These are phyloP conservation scores for Aphelenchoides fujianensis DNA, from an alignment of 1,140 invertebrate species.

Conservation along the genomic window DNA sequence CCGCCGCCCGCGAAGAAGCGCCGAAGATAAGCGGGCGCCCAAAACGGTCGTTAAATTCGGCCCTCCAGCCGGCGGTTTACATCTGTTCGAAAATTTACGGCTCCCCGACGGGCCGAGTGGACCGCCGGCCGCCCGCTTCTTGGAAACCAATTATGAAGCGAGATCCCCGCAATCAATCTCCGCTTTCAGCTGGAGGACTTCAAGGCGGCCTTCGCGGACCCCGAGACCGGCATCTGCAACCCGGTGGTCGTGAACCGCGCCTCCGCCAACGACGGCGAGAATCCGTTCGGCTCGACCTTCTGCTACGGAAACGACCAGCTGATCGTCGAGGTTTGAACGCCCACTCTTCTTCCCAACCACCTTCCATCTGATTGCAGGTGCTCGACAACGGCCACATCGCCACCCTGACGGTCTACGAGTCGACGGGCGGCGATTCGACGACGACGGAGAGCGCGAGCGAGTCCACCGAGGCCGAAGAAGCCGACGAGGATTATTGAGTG, in stretches of 20 bases:
- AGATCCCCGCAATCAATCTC: background rate
- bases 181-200: constrained; percentile 42
- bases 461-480: background rate
- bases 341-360: constrained; percentile 12
- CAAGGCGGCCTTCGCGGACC: constrained; percentile 31
- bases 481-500: background rate
- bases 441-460: background rate
- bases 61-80: background rate
- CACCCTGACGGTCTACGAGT: constrained; percentile 21
- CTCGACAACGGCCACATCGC: constrained; percentile 29
- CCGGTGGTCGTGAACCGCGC: constrained; percentile 48
- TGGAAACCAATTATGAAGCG: background rate
- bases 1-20: background rate
- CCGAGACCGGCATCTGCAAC: constrained; percentile 15
- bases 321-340: constrained; percentile 43
- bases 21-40: background rate
- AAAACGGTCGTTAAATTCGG: background rate
- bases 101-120: background rate
- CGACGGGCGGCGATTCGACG: background rate
- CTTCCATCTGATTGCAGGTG: too few species aligned
- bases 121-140: background rate
- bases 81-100: background rate
- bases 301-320: constrained; percentile 49
- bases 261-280: constrained; percentile 43
- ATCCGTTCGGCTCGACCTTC: constrained; percentile 53